phyloP scores from a whole-genome alignment of 2,797 vertebrate species.

The Apodemus agrarius region DNA sequence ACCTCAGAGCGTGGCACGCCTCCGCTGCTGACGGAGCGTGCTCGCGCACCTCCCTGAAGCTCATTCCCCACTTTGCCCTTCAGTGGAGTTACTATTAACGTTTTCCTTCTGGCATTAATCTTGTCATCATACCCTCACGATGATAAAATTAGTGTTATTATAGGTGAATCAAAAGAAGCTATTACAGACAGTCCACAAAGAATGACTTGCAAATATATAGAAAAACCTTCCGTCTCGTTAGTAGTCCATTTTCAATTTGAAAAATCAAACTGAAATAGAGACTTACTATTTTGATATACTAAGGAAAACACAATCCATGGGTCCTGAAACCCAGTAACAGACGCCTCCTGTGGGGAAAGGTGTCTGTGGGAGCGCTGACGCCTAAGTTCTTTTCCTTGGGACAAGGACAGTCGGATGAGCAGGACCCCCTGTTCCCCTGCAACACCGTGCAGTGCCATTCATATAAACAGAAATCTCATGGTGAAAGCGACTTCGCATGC shows the following conservation, averaged over 20 bases:
- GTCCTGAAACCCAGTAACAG: too few relatives aligned
- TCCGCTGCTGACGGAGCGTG: not conserved
- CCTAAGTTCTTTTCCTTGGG: too few relatives aligned
- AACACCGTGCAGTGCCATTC: too few relatives aligned
- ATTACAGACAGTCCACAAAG: slow-evolving; percentile 23
- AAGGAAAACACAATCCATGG: not conserved
- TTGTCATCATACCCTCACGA: not conserved
- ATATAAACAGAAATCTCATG: too few relatives aligned
- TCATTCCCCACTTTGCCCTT: slow-evolving; percentile 23
- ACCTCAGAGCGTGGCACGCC: slow-evolving; percentile 12
- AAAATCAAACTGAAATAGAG: not conserved
- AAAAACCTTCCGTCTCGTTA: slow-evolving; percentile 4
- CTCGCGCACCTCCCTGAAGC: slow-evolving; percentile 10
- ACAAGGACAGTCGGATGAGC: too few relatives aligned
- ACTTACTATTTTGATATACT: slow-evolving; percentile 30
- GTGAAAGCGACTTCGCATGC: too few relatives aligned
- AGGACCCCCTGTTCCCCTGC: too few relatives aligned
- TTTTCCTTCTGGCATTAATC: too few relatives aligned
- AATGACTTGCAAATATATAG: not conserved
- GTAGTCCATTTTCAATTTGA: not conserved
- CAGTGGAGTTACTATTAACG: not conserved
- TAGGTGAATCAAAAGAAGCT: not conserved
- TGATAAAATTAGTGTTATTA: not conserved
- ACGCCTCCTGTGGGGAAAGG: too few relatives aligned
- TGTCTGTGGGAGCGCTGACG: too few relatives aligned